phyloP scores from a whole-genome alignment of 2,113 vertebrate genomes.

The Benthochromis sp. region DNA sequence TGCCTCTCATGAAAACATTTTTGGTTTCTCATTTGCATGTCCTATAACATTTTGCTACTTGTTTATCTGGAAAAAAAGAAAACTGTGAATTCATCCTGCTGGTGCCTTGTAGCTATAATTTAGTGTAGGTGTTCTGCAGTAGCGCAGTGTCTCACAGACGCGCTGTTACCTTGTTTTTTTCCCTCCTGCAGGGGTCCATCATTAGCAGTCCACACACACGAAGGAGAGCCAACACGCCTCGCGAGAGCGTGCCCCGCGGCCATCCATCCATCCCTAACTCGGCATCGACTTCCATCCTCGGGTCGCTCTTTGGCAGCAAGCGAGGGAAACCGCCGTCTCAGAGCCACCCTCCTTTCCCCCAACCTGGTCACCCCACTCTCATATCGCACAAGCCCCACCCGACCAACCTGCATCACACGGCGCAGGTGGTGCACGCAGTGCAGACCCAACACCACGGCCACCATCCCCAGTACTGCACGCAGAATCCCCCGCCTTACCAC shows the following conservation, averaged over 20 bases:
- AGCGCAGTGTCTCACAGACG: constrained; percentile 12
- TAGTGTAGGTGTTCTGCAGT: not conserved
- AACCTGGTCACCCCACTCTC: constrained; percentile 69
- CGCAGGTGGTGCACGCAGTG: constrained; percentile 59
- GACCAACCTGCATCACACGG: constrained; percentile 77
- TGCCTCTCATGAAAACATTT: constrained; percentile 55
- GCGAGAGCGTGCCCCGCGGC: constrained; percentile 81
- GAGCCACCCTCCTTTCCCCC: constrained; percentile 68
- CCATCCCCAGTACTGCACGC: constrained; percentile 80
- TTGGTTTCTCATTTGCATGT: constrained; percentile 69
- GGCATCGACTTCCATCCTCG: constrained; percentile 81
- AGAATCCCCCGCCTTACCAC: constrained; percentile 87
- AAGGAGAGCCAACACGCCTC: constrained; percentile 84
- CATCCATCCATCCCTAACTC: constrained; percentile 79
- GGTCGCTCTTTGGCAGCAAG: constrained; percentile 88
- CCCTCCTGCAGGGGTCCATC: constrained; percentile 90
- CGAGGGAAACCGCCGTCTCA: constrained; percentile 80
- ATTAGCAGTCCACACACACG: constrained; percentile 95
- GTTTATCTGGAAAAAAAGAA: constrained; percentile 45
- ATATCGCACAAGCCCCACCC: constrained; percentile 77
- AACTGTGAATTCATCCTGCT: constrained; percentile 12
- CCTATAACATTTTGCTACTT: constrained; percentile 65
- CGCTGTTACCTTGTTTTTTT: constrained; percentile 30
- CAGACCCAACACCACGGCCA: constrained; percentile 73
- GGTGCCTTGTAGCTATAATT: not conserved